phyloP scores from a whole-genome alignment of 2,113 vertebrate species.

The Pitta sordida region DNA sequence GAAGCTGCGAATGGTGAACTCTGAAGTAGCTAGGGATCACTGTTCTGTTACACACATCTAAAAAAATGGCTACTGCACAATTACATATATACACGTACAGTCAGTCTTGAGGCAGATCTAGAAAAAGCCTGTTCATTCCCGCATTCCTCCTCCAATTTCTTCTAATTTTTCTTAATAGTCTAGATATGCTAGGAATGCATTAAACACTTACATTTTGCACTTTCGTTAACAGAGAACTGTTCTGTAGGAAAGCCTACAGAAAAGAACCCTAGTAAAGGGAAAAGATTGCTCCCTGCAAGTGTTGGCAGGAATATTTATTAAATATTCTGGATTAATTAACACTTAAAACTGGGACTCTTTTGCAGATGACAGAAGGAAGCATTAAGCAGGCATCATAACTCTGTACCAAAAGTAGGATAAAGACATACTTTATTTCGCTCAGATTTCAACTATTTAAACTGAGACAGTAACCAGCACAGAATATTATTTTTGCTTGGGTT shows the following conservation, averaged over 20 bases:
- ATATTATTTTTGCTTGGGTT: neutral
- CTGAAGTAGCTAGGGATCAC: no score
- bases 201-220: neutral
- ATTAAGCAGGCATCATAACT: neutral
- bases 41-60: neutral
- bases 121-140: neutral
- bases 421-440: neutral
- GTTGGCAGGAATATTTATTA: neutral
- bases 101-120: neutral
- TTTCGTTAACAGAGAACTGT: neutral
- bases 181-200: neutral
- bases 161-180: neutral
- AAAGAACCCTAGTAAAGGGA: neutral
- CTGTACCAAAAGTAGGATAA: neutral
- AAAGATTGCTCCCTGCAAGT: neutral
- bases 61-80: neutral
- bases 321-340: neutral
- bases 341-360: neutral
- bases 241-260: neutral
- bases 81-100: neutral
- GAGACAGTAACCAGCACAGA: neutral
- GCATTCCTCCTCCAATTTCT: neutral
- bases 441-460: neutral
- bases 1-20: no score
- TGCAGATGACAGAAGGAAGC: neutral